Evolutionary conservation across 1,140 invertebrate genomes (phyloP).

Genomic region (Drosophila erecta): DNA sequence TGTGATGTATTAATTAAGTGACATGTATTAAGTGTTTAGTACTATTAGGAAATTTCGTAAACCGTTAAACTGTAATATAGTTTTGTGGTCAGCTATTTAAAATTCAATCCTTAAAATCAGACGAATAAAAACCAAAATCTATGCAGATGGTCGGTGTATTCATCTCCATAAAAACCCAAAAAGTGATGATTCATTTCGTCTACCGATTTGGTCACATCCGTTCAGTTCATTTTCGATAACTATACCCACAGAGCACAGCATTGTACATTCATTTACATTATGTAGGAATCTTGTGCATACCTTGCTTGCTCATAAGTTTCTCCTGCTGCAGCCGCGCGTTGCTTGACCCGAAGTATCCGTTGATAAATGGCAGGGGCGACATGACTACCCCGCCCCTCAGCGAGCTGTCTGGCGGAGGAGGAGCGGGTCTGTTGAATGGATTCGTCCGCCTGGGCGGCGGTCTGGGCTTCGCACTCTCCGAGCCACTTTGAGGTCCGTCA

Average conservation of each 20-base stretch:
- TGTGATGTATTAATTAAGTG: no score
- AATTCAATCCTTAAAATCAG: no score
- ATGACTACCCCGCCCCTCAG: constrained; percentile 40
- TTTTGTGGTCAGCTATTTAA: no score
- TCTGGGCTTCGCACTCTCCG: constrained; percentile 84
- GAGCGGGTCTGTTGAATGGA: constrained; percentile 88
- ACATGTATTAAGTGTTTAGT: no score
- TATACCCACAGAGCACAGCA: no score
- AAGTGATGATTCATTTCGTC: no score
- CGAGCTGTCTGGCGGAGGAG: constrained; percentile 67
- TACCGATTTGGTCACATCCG: no score
- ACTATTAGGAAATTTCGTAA: no score
- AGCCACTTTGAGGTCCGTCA: constrained; percentile 4
- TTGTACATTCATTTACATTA: neutral
- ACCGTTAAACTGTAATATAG: no score
- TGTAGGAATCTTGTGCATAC: constrained; percentile 4
- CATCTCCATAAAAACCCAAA: no score
- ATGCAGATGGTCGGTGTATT: no score
- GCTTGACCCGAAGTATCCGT: constrained; percentile 66
- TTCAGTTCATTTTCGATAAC: neutral
- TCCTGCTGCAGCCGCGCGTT: constrained; percentile 56
- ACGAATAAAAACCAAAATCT: no score
- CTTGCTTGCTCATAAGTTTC: constrained; percentile 24
- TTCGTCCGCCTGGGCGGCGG: constrained; percentile 89
- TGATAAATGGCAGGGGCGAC: constrained; percentile 56